Evolutionary conservation across 2,888 invertebrate species (phyloP).

Genomic region (Sinotaia quadrata): DNA sequence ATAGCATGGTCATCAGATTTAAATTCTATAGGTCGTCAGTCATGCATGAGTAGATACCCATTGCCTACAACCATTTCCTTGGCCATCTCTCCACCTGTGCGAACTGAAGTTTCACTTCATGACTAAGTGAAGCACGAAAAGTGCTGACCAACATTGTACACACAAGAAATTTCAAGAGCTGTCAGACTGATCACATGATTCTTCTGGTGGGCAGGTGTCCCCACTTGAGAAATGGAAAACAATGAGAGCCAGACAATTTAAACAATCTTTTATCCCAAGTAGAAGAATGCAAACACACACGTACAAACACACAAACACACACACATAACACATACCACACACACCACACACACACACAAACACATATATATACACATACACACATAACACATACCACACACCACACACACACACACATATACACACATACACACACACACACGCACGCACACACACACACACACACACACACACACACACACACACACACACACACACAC

Average conservation of each 20-base stretch:
- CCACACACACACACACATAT: neutral
- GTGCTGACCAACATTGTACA: no score
- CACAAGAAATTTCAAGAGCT: no score
- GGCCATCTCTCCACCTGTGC: no score
- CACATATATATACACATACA: neutral
- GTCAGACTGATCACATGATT: no score
- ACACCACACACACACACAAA: conserved; percentile 4
- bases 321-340: no score
- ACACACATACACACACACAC: conserved; percentile 9
- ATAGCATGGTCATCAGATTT: no score
- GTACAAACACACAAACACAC: neutral
- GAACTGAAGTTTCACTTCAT: no score
- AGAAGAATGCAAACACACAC: neutral
- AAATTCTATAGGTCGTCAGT: no score
- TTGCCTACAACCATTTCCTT: no score
- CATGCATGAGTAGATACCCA: no score
- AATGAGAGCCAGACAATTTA: neutral
- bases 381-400: neutral
- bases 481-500: neutral
- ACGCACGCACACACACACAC: conserved; percentile 13
- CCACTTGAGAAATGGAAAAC: neutral
- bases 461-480: conserved; percentile 5
- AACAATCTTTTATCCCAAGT: neutral
- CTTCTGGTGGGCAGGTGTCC: no score
- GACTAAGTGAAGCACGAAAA: no score